Conservation (phyloP, 2,113 vertebrate species). For the Geothlypis trichas region DNA sequence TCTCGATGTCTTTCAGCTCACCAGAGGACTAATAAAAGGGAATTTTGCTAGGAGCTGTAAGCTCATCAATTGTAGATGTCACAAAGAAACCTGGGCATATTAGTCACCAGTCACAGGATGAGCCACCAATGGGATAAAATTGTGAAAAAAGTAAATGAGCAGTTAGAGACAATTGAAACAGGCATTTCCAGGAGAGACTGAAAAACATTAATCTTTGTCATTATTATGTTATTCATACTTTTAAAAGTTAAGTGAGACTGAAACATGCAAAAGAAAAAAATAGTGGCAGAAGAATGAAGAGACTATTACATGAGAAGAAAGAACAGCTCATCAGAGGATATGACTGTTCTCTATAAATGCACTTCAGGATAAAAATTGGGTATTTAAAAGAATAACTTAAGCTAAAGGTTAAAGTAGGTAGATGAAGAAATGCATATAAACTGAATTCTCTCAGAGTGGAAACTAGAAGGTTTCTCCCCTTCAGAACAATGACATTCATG, state of each 20-base stretch:
- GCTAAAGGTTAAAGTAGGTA: not conserved
- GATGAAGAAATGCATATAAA: not conserved
- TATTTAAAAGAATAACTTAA: not conserved
- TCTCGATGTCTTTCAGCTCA: not conserved
- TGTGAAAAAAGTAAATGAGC: not conserved
- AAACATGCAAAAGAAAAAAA: not conserved
- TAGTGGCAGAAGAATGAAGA: not conserved
- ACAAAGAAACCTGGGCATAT: not conserved
- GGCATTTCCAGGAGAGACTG: not conserved
- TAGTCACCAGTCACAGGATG: constrained; percentile 28
- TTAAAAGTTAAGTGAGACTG: not conserved
- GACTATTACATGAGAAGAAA: not conserved
- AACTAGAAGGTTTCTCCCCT: not conserved
- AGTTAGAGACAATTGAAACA: not conserved
- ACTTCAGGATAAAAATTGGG: not conserved
- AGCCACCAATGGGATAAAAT: not conserved
- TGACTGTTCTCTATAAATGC: not conserved
- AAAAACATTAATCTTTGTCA: not conserved
- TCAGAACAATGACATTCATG: not conserved
- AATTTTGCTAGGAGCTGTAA: not conserved
- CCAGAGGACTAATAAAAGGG: not conserved
- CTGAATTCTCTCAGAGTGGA: not conserved
- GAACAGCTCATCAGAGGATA: not conserved
- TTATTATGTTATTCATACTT: not conserved
- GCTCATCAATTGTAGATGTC: constrained; percentile 9